A percentile compares a stretch with the other conserved stretches of the same genome.
Evolutionary conservation across 2,113 vertebrate species (phyloP).

Genomic region (Actinemys pallida): DNA sequence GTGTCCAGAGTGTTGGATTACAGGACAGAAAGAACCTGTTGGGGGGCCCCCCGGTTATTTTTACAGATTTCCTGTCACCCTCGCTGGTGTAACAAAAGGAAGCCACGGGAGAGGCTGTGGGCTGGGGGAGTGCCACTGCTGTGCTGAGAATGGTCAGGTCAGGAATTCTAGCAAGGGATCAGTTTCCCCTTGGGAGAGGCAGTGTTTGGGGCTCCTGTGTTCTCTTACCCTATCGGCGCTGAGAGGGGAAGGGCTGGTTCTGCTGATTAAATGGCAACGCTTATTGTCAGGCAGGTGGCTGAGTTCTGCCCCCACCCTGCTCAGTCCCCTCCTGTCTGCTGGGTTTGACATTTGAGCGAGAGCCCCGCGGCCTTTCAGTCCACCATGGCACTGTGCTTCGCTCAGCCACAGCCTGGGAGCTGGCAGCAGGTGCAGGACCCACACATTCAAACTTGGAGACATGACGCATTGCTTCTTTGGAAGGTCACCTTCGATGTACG

Average conservation of each 20-base stretch:
- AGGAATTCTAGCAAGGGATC: background rate
- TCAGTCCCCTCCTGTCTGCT: background rate
- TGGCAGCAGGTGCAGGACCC: background rate
- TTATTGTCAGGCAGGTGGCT: background rate
- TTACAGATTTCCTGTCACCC: slow-evolving; percentile 70
- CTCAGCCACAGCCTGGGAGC: background rate
- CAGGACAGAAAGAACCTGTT: slow-evolving; percentile 70
- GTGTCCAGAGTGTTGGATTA: slow-evolving; percentile 69
- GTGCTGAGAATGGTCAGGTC: background rate
- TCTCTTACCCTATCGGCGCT: background rate
- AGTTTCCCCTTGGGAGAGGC: background rate
- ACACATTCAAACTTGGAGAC: background rate
- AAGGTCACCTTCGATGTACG: background rate
- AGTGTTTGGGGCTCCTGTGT: background rate
- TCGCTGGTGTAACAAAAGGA: background rate
- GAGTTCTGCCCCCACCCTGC: background rate
- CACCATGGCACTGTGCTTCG: background rate
- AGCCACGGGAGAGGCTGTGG: background rate
- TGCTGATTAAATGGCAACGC: background rate
- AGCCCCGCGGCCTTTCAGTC: background rate
- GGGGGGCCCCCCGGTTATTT: slow-evolving; percentile 71
- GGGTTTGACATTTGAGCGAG: background rate
- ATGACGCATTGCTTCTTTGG: background rate
- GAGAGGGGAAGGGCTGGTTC: background rate
- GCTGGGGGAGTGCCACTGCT: background rate